These are phyloP conservation scores for Andrena cerasifolii DNA, from an alignment of 1,140 invertebrate species.

Conservation along the genomic window DNA sequence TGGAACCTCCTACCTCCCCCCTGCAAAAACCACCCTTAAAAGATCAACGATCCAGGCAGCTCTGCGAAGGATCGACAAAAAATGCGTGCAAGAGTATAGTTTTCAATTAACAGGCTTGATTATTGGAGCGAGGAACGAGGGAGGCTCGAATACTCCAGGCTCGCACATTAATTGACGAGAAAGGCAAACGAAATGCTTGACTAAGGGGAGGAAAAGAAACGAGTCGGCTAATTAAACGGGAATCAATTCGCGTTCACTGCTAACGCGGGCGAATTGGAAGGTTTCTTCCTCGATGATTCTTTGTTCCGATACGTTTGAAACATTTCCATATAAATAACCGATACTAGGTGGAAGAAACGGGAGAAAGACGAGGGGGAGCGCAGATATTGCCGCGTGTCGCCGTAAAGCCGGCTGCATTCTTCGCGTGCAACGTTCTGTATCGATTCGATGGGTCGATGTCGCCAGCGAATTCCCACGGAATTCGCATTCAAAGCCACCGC, in stretches of 20 bases:
- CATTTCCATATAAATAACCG: slow-evolving; percentile 54
- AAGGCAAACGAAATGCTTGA: not conserved
- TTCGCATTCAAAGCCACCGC: slow-evolving; percentile 21
- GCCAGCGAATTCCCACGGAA: slow-evolving; percentile 27
- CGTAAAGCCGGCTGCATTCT: slow-evolving; percentile 27
- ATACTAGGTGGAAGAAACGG: slow-evolving; percentile 15
- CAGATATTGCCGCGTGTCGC: slow-evolving; percentile 35
- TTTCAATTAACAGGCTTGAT: too few relatives aligned
- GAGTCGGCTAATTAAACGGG: slow-evolving; percentile 44
- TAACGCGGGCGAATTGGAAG: too few relatives aligned
- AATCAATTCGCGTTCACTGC: not conserved
- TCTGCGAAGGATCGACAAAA: too few relatives aligned
- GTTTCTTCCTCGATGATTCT: too few relatives aligned
- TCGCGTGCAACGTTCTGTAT: slow-evolving; percentile 31
- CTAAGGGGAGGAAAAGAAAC: not conserved
- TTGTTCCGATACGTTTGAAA: not conserved
- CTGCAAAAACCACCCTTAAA: too few relatives aligned
- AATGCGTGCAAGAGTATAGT: too few relatives aligned
- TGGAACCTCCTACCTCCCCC: too few relatives aligned
- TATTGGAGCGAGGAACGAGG: too few relatives aligned
- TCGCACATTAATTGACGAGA: too few relatives aligned
- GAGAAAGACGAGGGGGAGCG: slow-evolving; percentile 21
- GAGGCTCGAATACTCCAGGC: not conserved
- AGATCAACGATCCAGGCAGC: too few relatives aligned
- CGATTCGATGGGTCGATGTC: slow-evolving; percentile 23